phyloP scores from a whole-genome alignment of 2,888 invertebrate genomes.

The Steinernema carpocapsae region DNA sequence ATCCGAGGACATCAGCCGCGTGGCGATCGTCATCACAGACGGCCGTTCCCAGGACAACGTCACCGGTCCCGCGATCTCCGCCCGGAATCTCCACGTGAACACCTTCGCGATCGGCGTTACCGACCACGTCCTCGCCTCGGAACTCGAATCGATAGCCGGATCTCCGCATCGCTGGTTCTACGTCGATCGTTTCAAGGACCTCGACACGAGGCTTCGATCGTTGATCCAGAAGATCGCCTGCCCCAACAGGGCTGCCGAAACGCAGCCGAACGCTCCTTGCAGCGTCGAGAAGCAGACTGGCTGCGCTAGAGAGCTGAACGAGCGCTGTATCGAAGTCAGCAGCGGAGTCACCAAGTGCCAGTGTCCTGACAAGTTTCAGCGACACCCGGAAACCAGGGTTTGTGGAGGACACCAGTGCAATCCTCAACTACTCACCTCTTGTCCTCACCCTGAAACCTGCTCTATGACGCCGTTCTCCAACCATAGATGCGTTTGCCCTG shows the following conservation, averaged over 20 bases:
- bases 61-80: constrained; percentile 67
- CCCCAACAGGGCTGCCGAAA: constrained; percentile 50
- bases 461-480: constrained; percentile 64
- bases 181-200: constrained; percentile 68
- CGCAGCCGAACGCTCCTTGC: constrained; percentile 55
- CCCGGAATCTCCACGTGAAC: constrained; percentile 60
- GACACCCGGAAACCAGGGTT: constrained; percentile 66
- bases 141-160: constrained; percentile 68
- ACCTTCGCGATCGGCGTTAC: constrained; percentile 70
- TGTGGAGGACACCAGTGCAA: constrained; percentile 69
- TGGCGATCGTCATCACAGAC: constrained; percentile 71
- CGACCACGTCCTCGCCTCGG: constrained; percentile 67
- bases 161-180: constrained; percentile 67
- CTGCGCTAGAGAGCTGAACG: constrained; percentile 66
- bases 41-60: constrained; percentile 70
- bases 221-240: constrained; percentile 69
- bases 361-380: constrained; percentile 64
- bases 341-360: constrained; percentile 53
- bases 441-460: constrained; percentile 62
- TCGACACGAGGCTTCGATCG: constrained; percentile 67
- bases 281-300: constrained; percentile 64
- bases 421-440: constrained; percentile 66
- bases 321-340: constrained; percentile 56
- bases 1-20: constrained; percentile 61
- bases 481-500: constrained; percentile 67